Base-by-base conservation (phyloP, 2,113 vertebrate genomes). In the Phylloscopus trochilus region DNA sequence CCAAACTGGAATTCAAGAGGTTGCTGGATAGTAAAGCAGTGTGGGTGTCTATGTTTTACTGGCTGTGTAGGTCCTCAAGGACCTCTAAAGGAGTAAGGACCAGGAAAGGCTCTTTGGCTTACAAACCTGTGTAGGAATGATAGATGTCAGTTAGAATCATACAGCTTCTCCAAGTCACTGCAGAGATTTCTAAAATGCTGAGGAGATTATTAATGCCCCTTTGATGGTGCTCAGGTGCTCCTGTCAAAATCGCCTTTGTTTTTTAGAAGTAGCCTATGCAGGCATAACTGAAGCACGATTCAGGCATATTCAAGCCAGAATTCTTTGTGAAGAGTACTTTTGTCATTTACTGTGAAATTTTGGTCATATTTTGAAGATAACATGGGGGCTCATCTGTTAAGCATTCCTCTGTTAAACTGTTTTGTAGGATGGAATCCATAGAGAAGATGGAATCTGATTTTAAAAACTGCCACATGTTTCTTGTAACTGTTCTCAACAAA, bases 401-500 rank as follows among this genome's bases (percentile, higher is more conserved):
- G 52, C 70, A 41, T 95, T 77, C 33, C 22, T 88, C 56, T 92
- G n/a, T 90, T 73, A 41, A 77, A 83, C 95, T 97, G 51, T 94
- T 87, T 64, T 35, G 77, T 97, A 99, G 99, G 95, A 99, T 99
- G 77, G 99, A 99, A 95, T 99, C 99, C 59, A 99, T 99, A 84
- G 98, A 99, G 95, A 99, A 99, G 97, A 99, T 99, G 99, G 99
- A 99, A 96, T 99, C 99, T 2, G 99, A 99, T 95, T 99, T 99
- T 97, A 99, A 99, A 95, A 99, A 99, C 96, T 99, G 99, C 86
- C 99, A 99, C 96, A 99, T 99, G 99, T 99, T 99, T 97, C 98
- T 99, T 43, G 99, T 99, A 83, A 99, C 99, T 4, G 98, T 99
- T 87, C 98, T 99, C 76, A 99, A 99, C 93, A 99, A 99, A 97